Evolutionary conservation across 2,888 invertebrate genomes (phyloP), one percentile per base, ranked within the genome.

Genomic region (Sesamia inferens): DNA sequence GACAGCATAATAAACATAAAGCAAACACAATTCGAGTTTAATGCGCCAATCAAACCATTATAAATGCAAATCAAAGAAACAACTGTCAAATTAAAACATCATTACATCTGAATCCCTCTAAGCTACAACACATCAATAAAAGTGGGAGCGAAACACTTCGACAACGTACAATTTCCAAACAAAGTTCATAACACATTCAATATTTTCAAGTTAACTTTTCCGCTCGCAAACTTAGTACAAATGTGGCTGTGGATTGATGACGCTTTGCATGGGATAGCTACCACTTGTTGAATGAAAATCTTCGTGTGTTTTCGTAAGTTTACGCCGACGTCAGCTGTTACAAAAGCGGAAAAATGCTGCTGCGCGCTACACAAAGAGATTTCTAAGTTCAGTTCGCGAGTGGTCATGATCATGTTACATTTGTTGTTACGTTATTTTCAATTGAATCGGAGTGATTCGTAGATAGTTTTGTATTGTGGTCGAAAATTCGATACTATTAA

Each of bases 231-330:
- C 85, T 87, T 85, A 78, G 83, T 71, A 76, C 84, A 83, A 78
- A 77, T 83, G 84, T 81, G 85, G 78, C 78, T 78, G 71, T 78
- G 85, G 86, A 88, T 90, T 87, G 89, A 90, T 92, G 88, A 89
- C 87, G 89, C 87, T 88, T 89, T 87, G 87, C 89, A 88, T 89
- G 85, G 85, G 78, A 86, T 86, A 91, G 86, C 88, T 88, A 85
- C 93, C 94, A 95, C 95, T 94, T 95, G 95, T 95, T 95, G 95
- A 93, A 92, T 92, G 90, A 89, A 93, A 93, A 93, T 94, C 94
- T 95, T 94, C 90, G 92, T 92, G 88, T 92, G 92, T 93, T 94
- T 94, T 94, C 93, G 92, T 92, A 91, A 92, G 92, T 86, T 80
- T 82, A 89, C 89, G 88, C 88, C 88, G 87, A 85, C 85, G 86